Evolutionary conservation across 2,113 vertebrate species (phyloP).

Genomic region (Seriola rivoliana): DNA sequence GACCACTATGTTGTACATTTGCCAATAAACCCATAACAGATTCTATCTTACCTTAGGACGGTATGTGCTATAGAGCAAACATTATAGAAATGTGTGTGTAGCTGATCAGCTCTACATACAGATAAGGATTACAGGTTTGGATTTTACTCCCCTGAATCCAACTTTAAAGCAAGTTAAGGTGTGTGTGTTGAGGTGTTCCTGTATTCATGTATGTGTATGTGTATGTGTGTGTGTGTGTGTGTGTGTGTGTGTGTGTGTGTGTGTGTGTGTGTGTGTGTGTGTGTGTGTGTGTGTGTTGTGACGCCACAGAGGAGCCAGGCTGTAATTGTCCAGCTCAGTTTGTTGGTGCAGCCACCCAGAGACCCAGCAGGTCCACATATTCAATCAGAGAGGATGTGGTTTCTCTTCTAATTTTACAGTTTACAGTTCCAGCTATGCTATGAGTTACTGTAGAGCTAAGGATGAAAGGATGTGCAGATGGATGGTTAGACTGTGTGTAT

Average conservation of each 20-base stretch:
- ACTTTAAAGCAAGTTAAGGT: constrained; percentile 37
- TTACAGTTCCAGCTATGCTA: constrained; percentile 41
- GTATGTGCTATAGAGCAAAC: constrained; percentile 44
- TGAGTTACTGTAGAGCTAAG: constrained; percentile 32
- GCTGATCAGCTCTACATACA: constrained; percentile 34
- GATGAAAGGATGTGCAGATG: constrained; percentile 37
- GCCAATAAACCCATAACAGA: constrained; percentile 38
- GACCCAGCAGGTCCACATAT: constrained; percentile 65
- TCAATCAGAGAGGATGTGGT: constrained; percentile 78
- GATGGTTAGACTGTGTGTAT: constrained; percentile 2
- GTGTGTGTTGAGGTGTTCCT: constrained; percentile 18
- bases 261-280: constrained; percentile 1
- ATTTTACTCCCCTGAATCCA: constrained; percentile 33
- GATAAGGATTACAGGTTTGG: constrained; percentile 44
- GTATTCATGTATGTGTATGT: no score
- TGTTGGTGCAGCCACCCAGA: constrained; percentile 73
- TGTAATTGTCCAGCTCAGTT: constrained; percentile 65
- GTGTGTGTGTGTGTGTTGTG: constrained; percentile 23
- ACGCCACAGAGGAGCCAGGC: constrained; percentile 46
- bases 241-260: constrained; percentile 10
- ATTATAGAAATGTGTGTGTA: not conserved
- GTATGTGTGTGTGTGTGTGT: not conserved
- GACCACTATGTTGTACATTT: constrained; percentile 14
- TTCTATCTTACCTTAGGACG: constrained; percentile 26
- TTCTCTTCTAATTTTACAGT: constrained; percentile 70